phyloP scores from a whole-genome alignment of 2,113 vertebrate genomes.

The Eublepharis macularius region DNA sequence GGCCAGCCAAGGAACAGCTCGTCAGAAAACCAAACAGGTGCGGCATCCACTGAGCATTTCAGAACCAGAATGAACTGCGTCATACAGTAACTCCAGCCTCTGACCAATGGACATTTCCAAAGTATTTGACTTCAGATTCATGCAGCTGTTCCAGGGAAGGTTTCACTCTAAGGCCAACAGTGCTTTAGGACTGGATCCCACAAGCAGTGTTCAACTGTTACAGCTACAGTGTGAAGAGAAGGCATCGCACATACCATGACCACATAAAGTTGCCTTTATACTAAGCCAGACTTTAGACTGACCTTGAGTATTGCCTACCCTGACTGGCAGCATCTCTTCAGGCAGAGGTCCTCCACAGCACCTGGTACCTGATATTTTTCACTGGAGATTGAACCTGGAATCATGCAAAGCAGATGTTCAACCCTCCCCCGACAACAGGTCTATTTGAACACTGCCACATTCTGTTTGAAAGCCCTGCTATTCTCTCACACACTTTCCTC shows the following conservation, averaged over 20 bases:
- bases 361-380: too few relatives aligned
- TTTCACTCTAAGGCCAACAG: not conserved
- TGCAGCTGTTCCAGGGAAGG: not conserved
- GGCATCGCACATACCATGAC: not conserved
- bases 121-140: not conserved
- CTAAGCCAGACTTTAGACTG: too few relatives aligned
- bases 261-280: not conserved
- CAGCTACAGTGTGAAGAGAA: too few relatives aligned
- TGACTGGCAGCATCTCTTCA: too few relatives aligned
- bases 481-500: too few relatives aligned
- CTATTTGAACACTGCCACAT: too few relatives aligned
- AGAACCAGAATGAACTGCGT: not conserved
- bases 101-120: not conserved
- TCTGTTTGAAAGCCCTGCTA: not conserved
- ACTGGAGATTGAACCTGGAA: too few relatives aligned
- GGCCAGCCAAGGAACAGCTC: not conserved
- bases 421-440: too few relatives aligned
- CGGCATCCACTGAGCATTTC: not conserved
- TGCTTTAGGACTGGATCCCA: not conserved
- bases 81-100: accelerated
- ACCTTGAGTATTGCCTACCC: not conserved
- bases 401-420: too few relatives aligned
- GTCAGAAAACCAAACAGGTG: not conserved
- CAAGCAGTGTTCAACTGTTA: not conserved
- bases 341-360: too few relatives aligned